Evolutionary conservation across 2,797 vertebrate genomes (phyloP), one percentile per base, ranked within the genome.

Genomic region (Crenichthys baileyi): DNA sequence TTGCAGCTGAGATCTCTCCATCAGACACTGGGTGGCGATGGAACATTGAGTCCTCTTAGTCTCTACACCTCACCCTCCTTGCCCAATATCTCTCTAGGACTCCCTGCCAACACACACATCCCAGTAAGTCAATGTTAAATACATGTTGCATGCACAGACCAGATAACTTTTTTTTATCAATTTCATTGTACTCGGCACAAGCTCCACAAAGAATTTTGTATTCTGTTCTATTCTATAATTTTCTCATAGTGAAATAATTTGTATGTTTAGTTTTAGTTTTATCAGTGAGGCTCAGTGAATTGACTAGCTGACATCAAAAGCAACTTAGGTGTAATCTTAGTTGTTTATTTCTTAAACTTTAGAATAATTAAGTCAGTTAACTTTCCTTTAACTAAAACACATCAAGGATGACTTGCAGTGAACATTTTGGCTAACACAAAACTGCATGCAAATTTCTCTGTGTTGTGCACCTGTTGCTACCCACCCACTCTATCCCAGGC

Each of bases 1-100:
- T 83, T 26, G 90, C 94, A 98, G 96, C 95, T 99, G 89, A 95
- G 97, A 80, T 97, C 97, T 81, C 97, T 97, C 79, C 97, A 97
- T 89, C 96, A 94, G 79, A 96, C 96, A 18, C 94, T 98, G 85
- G 94, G 96, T 70, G 93, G 96, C 87, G 98, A 99, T 72, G 97
- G 96, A 81, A 96, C 95, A n/a, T 90, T 96, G 78, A 96, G 95
- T 90, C 97, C 97, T 78, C 95, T 98, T 87, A 98, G 96, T 86
- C 96, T 99, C 85, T 99, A 99, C 94, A 98, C 98, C 7, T 99
- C 98, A 72, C 98, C 98, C 0, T 99, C 98, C 65, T 95, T 99
- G 88, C 98, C 98, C 79, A 99, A 99, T 90, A 99, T 99, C 94
- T 99, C 97, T 89, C 92, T 99, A 92, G 98, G 98, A 81, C 97